Evolutionary conservation across 2,888 invertebrate genomes (phyloP).

Genomic region (Caenorhabditis auriculariae): DNA sequence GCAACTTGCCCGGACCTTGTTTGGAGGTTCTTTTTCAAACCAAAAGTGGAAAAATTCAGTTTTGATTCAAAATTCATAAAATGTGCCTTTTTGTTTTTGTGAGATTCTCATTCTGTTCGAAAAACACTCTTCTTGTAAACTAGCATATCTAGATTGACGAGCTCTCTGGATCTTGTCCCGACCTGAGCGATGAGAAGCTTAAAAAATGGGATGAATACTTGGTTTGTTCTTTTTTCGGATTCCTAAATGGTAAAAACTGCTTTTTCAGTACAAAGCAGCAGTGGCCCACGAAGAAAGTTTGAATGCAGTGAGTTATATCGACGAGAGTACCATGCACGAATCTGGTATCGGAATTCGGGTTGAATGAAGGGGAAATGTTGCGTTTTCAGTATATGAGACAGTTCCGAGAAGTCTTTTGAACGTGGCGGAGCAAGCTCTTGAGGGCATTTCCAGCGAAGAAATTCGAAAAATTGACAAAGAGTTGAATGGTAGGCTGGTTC

Average conservation of each 20-base stretch:
- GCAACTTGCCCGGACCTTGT: neutral
- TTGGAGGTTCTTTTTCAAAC: neutral
- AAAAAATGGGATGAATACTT: conserved; percentile 55
- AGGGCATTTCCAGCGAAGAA: conserved; percentile 41
- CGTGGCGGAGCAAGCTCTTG: conserved; percentile 35
- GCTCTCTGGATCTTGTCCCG: conserved; percentile 52
- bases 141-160: too few species aligned
- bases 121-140: neutral
- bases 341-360: too few species aligned
- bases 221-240: conserved; percentile 15
- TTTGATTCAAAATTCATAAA: too few species aligned
- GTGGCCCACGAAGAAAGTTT: conserved; percentile 18
- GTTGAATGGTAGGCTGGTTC: too few species aligned
- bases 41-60: too few species aligned
- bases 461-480: conserved; percentile 43
- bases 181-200: conserved; percentile 45
- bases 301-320: neutral
- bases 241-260: neutral
- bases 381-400: conserved; percentile 46
- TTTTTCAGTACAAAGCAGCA: conserved; percentile 33
- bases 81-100: too few species aligned
- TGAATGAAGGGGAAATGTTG: conserved; percentile 14
- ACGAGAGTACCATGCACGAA: conserved; percentile 4
- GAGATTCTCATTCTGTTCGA: too few species aligned
- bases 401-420: conserved; percentile 42